Evolutionary conservation across 2,888 invertebrate species (phyloP).

Genomic region (Masnerella sp.): DNA sequence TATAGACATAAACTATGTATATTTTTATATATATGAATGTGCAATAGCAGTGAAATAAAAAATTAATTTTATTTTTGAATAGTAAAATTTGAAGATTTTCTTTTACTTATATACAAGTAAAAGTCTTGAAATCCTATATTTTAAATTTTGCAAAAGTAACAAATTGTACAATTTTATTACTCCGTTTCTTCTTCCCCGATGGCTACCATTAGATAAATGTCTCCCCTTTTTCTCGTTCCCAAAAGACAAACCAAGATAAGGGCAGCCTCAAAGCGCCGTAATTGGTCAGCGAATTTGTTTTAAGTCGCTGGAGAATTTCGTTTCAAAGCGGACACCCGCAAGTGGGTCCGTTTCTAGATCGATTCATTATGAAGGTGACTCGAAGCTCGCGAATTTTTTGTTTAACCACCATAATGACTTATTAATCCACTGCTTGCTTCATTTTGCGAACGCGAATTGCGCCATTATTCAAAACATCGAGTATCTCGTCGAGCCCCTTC

Average conservation of each 20-base stretch:
- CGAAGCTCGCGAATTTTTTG: conserved; percentile 5
- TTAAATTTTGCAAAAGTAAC: no score
- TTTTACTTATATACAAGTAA: no score
- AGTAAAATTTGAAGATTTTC: no score
- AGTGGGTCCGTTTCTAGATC: conserved; percentile 48
- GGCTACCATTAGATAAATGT: conserved; percentile 35
- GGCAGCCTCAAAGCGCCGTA: conserved; percentile 51
- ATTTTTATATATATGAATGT: no score
- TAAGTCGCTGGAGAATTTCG: conserved; percentile 51
- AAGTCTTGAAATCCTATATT: no score
- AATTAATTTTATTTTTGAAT: no score
- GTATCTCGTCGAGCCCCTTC: not conserved
- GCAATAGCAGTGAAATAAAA: no score
- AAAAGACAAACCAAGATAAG: conserved; percentile 42
- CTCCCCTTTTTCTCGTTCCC: conserved; percentile 29
- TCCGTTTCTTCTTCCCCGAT: not conserved
- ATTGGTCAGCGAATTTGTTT: conserved; percentile 61
- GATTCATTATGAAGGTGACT: conserved; percentile 49
- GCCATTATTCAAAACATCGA: conserved; percentile 19
- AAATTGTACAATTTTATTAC: not conserved
- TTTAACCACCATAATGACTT: not conserved
- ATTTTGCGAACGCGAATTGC: not conserved
- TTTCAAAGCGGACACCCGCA: conserved; percentile 36
- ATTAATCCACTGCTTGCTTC: no score
- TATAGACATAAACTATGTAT: no score